Evolutionary conservation across 2,113 vertebrate genomes (phyloP).

Genomic region (Excalfactoria chinensis): DNA sequence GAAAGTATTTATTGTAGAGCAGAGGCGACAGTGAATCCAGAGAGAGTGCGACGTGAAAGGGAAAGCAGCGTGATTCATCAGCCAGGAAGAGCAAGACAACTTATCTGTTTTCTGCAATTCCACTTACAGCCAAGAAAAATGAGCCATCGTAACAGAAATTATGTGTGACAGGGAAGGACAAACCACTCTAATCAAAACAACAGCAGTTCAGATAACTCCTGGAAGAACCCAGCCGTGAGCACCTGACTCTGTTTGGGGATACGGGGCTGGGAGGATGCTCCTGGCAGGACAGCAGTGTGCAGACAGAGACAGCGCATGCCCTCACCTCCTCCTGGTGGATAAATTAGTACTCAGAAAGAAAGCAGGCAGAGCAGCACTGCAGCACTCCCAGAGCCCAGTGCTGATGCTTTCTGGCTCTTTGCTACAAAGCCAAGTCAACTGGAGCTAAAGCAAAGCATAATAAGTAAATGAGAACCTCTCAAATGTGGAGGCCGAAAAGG

Average conservation of each 20-base stretch:
- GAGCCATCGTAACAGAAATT: conserved; percentile 63
- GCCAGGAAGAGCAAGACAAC: conserved; percentile 3
- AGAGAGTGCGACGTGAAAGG: background rate
- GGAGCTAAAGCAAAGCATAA: conserved; percentile 1
- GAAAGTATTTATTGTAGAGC: background rate
- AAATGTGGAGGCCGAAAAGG: background rate
- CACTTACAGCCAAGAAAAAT: conserved; percentile 70
- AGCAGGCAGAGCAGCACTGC: background rate
- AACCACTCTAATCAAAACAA: conserved; percentile 59
- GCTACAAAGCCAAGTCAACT: background rate
- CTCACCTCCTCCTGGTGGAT: background rate
- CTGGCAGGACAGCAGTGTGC: background rate
- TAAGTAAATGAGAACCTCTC: background rate
- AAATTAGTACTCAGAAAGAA: background rate
- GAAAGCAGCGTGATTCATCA: conserved; percentile 54
- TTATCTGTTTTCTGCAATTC: conserved; percentile 60
- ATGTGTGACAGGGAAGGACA: conserved; percentile 75
- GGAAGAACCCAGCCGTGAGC: background rate
- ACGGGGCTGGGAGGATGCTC: background rate
- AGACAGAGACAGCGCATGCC: background rate
- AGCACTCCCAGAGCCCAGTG: conserved; percentile 2
- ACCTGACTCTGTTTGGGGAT: background rate
- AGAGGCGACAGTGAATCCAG: background rate
- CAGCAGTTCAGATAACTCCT: conserved; percentile 24
- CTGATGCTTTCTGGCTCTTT: background rate